Base-by-base conservation (phyloP, 2,888 invertebrate species). In the Lepetodrilus schrolli region DNA sequence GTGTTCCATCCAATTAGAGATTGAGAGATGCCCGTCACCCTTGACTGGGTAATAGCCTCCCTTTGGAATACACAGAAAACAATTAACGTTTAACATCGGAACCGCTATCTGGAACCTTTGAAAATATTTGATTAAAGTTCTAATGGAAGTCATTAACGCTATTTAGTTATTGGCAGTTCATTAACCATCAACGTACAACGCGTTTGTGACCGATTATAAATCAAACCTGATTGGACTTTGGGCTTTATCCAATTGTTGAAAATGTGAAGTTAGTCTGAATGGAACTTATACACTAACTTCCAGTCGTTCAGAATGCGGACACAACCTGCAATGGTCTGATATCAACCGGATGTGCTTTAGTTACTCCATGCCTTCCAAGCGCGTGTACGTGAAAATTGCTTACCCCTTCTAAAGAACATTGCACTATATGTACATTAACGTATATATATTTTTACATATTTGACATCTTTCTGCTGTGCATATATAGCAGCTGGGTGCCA, bases 11-110 rank as follows among this genome's bases (percentile, higher is more conserved):
- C 58, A 58, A 58, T 58, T 58, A 58, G 58, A 58, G 26, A 30
- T 34, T 30, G 58, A 23, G 34, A 48, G 34, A 58, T 30, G 30
- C 26, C n/a, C 8, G 30, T 30, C 30, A 34, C 30, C 58, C 58
- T 17, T 58, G 58, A 30, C 13, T 58, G 58, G 58, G 58, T 58
- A 58, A 58, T 58, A 58, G 34, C 17, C 43, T 58, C 58, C 34
- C 30, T 2, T 17, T 17, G 30, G 58, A 58, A 30, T 58, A 13
- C 17, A 8, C 58, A 7, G 58, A 58, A 43, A 43, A 43, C 43
- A 43, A 43, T 43, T 43, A 43, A 13, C 17, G 17, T 43, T 43
- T 43, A 17, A 17, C 43, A 43, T 43, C 43, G 13, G 13, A 43
- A 43, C 43, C 43, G 13, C 17, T 17, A 43, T 43, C 7, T 43